Evolutionary conservation across 2,888 invertebrate genomes (phyloP).

Genomic region (Hirtodrosophila trivittata): DNA sequence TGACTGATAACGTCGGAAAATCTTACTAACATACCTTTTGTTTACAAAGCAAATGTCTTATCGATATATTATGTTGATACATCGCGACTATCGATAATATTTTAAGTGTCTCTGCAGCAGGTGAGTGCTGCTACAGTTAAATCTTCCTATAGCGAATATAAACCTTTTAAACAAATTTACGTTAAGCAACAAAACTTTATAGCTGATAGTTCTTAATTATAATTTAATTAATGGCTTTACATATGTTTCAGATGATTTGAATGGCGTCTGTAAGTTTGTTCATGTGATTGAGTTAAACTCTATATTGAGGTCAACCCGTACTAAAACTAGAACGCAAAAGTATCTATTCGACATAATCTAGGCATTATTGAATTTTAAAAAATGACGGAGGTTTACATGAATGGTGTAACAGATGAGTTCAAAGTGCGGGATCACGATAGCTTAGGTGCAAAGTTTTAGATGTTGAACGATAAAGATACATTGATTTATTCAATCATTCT

Average conservation of each 20-base stretch:
- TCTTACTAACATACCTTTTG: slow-evolving; percentile 18
- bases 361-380: background rate
- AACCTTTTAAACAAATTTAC: background rate
- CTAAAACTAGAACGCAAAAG: slow-evolving; percentile 28
- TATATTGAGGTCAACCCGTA: slow-evolving; percentile 23
- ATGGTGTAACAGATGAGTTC: slow-evolving; percentile 72
- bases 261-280: no score
- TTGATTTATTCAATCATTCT: background rate
- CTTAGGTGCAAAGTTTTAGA: slow-evolving; percentile 63
- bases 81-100: slow-evolving; percentile 27
- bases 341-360: background rate
- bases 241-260: no score
- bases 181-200: background rate
- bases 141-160: slow-evolving; percentile 11
- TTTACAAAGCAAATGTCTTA: slow-evolving; percentile 37
- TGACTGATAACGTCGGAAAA: slow-evolving; percentile 57
- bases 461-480: background rate
- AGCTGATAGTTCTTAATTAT: background rate
- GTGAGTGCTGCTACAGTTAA: slow-evolving; percentile 29
- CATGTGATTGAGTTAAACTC: background rate
- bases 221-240: no score
- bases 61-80: slow-evolving; percentile 16
- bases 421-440: slow-evolving; percentile 69
- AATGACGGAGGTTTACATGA: slow-evolving; percentile 74
- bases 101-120: slow-evolving; percentile 28